Conservation (phyloP, 2,888 invertebrate species). For the Drosophila sordidula region DNA sequence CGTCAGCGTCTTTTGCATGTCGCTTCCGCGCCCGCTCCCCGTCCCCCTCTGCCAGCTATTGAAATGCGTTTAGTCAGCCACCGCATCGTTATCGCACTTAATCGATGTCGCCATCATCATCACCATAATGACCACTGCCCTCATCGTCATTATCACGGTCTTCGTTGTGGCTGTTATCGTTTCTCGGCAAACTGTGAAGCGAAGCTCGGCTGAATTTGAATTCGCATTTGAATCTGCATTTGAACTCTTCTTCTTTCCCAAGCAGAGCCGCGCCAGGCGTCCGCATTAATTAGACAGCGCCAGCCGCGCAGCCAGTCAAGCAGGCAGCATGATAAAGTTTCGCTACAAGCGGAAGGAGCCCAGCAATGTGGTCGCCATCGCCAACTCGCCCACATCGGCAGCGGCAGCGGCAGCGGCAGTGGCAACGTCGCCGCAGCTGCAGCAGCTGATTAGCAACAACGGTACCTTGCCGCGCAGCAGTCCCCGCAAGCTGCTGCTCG, state of each 20-base stretch:
- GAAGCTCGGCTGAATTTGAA: background rate
- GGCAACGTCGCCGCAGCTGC: slow-evolving; percentile 48
- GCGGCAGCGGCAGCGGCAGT: background rate
- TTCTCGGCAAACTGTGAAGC: slow-evolving; percentile 18
- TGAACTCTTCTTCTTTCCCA: slow-evolving; percentile 2
- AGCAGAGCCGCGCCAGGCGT: slow-evolving; percentile 4
- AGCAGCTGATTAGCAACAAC: slow-evolving; percentile 72
- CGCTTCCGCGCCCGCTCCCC: too few species aligned
- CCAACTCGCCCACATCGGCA: slow-evolving; percentile 9
- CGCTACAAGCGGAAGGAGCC: slow-evolving; percentile 88
- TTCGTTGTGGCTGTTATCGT: slow-evolving; percentile 8
- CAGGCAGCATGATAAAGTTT: slow-evolving; percentile 87
- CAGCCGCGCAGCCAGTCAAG: background rate
- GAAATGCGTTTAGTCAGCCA: slow-evolving; percentile 34
- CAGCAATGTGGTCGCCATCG: slow-evolving; percentile 72
- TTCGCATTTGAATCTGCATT: background rate
- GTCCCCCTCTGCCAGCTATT: background rate
- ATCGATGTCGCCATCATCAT: slow-evolving; percentile 17
- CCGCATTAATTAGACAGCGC: slow-evolving; percentile 4
- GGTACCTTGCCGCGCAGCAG: slow-evolving; percentile 83
- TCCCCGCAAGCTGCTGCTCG: slow-evolving; percentile 77
- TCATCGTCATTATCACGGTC: background rate
- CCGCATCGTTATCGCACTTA: slow-evolving; percentile 20
- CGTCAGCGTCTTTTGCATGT: slow-evolving; percentile 34
- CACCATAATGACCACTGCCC: slow-evolving; percentile 5